phyloP scores from a whole-genome alignment of 2,888 invertebrate genomes.

The Lycia hirtaria region DNA sequence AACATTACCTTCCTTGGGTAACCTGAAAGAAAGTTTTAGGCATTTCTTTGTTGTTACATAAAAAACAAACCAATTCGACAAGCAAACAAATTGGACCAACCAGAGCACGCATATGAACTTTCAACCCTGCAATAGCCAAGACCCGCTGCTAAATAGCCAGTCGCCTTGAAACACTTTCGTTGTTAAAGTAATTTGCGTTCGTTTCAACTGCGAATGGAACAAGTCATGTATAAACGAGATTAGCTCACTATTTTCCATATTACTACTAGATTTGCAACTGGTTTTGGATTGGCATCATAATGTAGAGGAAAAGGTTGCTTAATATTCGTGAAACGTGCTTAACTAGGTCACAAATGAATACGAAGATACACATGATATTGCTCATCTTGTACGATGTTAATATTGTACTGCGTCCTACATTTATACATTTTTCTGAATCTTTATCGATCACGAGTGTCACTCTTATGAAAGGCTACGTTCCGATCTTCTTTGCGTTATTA shows the following conservation, averaged over 20 bases:
- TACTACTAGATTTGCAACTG: slow-evolving; percentile 18
- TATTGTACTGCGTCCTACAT: background rate
- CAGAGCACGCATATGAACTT: slow-evolving; percentile 58
- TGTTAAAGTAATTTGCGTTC: slow-evolving; percentile 54
- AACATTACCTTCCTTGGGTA: too few species aligned
- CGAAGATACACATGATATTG: slow-evolving; percentile 5
- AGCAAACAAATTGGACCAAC: slow-evolving; percentile 35
- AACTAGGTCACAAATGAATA: slow-evolving; percentile 11
- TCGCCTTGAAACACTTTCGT: slow-evolving; percentile 77
- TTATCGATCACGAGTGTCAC: background rate
- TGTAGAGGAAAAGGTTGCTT: slow-evolving; percentile 22
- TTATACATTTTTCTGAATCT: background rate
- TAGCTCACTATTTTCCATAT: slow-evolving; percentile 32
- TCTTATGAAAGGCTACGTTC: too few species aligned
- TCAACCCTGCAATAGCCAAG: slow-evolving; percentile 54
- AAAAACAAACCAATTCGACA: background rate
- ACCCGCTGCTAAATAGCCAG: slow-evolving; percentile 28
- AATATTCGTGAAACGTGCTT: slow-evolving; percentile 23
- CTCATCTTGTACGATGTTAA: background rate
- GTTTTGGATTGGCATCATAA: slow-evolving; percentile 17
- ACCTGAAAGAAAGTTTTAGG: background rate
- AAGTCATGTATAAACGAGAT: slow-evolving; percentile 21
- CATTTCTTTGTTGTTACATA: background rate
- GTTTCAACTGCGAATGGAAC: slow-evolving; percentile 40
- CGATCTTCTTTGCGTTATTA: too few species aligned